Conservation (phyloP, 2,113 vertebrate genomes). For the Catagonus wagneri region DNA sequence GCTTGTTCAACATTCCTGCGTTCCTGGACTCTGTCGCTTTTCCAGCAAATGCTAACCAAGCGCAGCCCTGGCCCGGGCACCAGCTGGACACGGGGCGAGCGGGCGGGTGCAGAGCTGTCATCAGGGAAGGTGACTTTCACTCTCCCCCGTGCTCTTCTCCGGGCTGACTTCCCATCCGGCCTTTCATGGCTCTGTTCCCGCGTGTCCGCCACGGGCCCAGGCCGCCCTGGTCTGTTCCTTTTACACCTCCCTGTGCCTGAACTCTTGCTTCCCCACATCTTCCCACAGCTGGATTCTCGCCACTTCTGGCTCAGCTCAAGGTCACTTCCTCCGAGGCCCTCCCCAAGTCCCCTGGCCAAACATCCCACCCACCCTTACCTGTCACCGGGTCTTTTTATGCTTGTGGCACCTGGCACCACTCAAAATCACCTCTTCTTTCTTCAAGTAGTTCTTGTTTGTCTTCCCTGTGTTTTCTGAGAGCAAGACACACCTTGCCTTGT, state of each 20-base stretch:
- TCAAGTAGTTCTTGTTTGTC: background rate
- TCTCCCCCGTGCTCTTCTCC: fast-evolving
- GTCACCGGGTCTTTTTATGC: background rate
- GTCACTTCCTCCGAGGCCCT: too few relatives aligned
- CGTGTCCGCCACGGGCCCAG: fast-evolving
- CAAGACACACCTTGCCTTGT: background rate
- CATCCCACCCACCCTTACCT: background rate
- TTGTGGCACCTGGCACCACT: too few relatives aligned
- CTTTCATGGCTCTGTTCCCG: background rate
- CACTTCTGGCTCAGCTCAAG: background rate
- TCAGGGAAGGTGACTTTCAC: background rate
- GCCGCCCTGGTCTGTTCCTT: background rate
- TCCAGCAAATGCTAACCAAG: background rate
- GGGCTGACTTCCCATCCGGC: fast-evolving
- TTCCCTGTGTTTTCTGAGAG: background rate
- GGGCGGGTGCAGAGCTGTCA: fast-evolving
- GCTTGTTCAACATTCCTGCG: background rate
- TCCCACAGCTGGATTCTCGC: background rate
- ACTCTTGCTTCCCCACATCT: background rate
- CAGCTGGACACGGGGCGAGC: background rate
- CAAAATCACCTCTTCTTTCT: background rate
- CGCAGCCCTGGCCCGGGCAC: background rate
- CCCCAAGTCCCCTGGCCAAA: background rate
- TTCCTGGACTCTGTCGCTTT: background rate
- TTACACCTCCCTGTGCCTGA: background rate